A percentile compares a stretch with the other conserved stretches of the same genome.
Evolutionary conservation across 2,797 vertebrate species (phyloP).

Genomic region (Holocentrus rufus): DNA sequence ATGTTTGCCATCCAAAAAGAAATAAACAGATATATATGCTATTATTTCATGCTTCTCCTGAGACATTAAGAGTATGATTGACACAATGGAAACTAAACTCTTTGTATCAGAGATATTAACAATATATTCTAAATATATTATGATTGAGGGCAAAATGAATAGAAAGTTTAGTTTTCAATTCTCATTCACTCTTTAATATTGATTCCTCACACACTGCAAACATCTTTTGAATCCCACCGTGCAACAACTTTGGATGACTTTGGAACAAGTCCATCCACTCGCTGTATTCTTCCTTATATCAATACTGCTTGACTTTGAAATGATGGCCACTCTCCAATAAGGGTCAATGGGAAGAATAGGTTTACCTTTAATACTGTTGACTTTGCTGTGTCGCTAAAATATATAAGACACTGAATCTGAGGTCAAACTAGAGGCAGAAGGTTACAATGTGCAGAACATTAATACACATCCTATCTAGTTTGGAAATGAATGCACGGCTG

Average conservation of each 20-base stretch:
- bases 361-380: constrained; percentile 48
- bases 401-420: constrained; percentile 50
- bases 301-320: constrained; percentile 50
- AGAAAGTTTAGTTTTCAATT: constrained; percentile 11
- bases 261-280: constrained; percentile 54
- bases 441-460: constrained; percentile 34
- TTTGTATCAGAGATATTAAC: constrained; percentile 20
- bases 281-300: constrained; percentile 33
- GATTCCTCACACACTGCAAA: constrained; percentile 38
- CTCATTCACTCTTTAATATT: constrained; percentile 37
- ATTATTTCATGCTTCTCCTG: neutral
- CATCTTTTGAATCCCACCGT: constrained; percentile 52
- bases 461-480: constrained; percentile 45
- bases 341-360: constrained; percentile 59
- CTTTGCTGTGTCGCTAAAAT: constrained; percentile 57
- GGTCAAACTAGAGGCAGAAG: constrained; percentile 43
- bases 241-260: constrained; percentile 60
- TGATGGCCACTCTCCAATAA: constrained; percentile 47
- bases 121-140: constrained; percentile 31
- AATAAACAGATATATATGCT: neutral
- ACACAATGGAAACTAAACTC: constrained; percentile 18
- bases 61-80: constrained; percentile 16
- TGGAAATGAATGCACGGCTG: constrained; percentile 46
- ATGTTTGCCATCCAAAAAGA: neutral
- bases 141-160: constrained; percentile 28